Evolutionary conservation across 2,888 invertebrate species (phyloP), one percentile per base, ranked within the genome.

Genomic region (Eupithecia vulgata): DNA sequence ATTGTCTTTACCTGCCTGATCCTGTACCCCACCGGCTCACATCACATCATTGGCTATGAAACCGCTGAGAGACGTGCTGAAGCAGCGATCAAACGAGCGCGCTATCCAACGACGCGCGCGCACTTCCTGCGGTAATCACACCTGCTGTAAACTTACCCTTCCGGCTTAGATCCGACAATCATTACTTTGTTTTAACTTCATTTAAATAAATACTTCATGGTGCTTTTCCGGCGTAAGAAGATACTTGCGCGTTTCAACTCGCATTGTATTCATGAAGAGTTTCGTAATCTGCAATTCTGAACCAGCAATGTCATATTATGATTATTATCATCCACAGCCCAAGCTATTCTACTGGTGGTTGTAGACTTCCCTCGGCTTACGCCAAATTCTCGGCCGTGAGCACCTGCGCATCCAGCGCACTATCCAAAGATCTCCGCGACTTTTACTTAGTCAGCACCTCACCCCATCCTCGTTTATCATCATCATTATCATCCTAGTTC

Each of bases 61-160:
- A 59, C 42, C 52, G 61, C 57, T 62, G 57, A 71, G 40, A 69
- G 71, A 69, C 59, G 73, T 78, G 79, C 78, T 77, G 79, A 81
- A 80, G 76, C 76, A 72, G 70, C 78, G 83, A 85, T 86, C 85
- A 87, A 87, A 85, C 81, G 82, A 78, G 70, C 10, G 37, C 34
- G 74, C 80, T 76, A 84, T 84, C 86, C 87, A 86, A 86, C 87
- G 83, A 68, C 67, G 71, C 82, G 85, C 87, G 87, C 87, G 65
- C 89, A 89, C 86, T 85, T 82, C 84, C 85, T 81, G 84, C 84
- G 79, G 84, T 86, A 81, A 88, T 87, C 88, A 86, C 89, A 88
- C 88, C 88, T 88, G 88, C 77, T 42, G 69, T 66, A 66, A 66
- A 76, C 69, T 70, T 80, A 81, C 75, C 80, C 81, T 81, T 85